Percentiles rank a stretch among this genome's conserved stretches.
Evolutionary conservation across 2,797 vertebrate genomes (phyloP).

Genomic region (Hoplostethus atlanticus): DNA sequence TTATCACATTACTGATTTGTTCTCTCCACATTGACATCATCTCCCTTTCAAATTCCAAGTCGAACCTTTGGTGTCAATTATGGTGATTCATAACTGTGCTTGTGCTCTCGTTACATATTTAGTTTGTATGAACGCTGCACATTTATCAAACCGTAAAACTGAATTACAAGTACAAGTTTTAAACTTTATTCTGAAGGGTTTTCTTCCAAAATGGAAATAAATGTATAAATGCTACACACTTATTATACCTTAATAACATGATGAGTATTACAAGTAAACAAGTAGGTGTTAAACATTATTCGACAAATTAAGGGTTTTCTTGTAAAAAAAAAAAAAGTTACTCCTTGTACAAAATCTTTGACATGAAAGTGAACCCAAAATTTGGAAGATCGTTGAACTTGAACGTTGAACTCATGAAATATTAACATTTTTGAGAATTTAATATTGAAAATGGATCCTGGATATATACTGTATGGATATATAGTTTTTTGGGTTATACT

Average conservation of each 20-base stretch:
- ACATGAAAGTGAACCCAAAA: no score
- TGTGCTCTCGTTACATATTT: conserved; percentile 22
- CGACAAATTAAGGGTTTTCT: not conserved
- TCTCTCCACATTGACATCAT: conserved; percentile 68
- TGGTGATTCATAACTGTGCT: conserved; percentile 32
- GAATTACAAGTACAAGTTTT: no score
- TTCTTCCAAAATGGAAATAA: no score
- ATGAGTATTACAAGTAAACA: no score
- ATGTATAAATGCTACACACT: no score
- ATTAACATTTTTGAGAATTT: not conserved
- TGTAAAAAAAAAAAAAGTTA: not conserved
- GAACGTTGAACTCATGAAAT: not conserved
- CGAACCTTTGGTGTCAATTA: conserved; percentile 33
- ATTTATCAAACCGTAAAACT: not conserved
- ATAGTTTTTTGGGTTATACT: no score
- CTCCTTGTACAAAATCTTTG: no score
- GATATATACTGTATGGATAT: no score
- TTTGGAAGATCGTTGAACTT: no score
- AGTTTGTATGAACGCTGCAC: conserved; percentile 5
- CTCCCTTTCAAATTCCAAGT: conserved; percentile 66
- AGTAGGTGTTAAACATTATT: no score
- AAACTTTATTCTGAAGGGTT: no score
- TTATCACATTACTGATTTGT: conserved; percentile 76
- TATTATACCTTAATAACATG: no score
- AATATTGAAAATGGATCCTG: not conserved